These are phyloP conservation scores for Mustelus asterias DNA, from an alignment of 2,113 vertebrate genomes.

Conservation along the genomic window DNA sequence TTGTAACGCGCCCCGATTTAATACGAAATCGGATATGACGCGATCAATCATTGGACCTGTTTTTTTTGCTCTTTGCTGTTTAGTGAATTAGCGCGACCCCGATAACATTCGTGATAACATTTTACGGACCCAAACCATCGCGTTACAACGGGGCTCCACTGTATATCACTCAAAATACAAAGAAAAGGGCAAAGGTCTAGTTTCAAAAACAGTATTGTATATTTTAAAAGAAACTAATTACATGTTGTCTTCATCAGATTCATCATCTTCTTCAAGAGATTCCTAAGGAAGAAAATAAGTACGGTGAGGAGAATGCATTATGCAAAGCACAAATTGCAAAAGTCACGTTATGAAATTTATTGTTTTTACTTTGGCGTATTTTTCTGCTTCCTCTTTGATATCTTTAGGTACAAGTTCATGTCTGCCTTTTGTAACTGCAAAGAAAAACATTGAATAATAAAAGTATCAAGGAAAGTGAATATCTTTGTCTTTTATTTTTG, in stretches of 20 bases:
- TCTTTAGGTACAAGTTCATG: constrained; percentile 93
- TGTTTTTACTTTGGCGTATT: constrained; percentile 87
- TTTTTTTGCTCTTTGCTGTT: too few species aligned
- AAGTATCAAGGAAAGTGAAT: not conserved
- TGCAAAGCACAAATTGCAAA: not conserved
- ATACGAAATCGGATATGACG: too few species aligned
- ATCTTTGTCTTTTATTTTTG: not conserved
- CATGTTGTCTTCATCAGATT: constrained; percentile 99
- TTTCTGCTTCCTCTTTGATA: constrained; percentile 89
- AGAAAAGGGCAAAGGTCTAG: constrained; percentile 39
- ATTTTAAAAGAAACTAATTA: constrained; percentile 56
- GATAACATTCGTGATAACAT: too few species aligned
- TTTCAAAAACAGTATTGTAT: constrained; percentile 46
- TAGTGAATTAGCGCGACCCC: too few species aligned
- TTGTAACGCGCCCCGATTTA: too few species aligned
- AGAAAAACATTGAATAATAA: constrained; percentile 37
- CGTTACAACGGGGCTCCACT: too few species aligned
- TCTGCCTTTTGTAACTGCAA: constrained; percentile 86
- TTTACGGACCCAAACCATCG: too few species aligned
- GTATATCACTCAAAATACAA: constrained; percentile 35
- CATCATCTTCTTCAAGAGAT: constrained; percentile 95
- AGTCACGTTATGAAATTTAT: not conserved
- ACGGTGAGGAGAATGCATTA: not conserved
- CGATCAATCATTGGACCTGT: too few species aligned
- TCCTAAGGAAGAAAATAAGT: constrained; percentile 66